A percentile compares a stretch with the other conserved stretches of the same genome.
phyloP scores from a whole-genome alignment of 2,113 vertebrate genomes.

The Ictidomys tridecemlineatus region DNA sequence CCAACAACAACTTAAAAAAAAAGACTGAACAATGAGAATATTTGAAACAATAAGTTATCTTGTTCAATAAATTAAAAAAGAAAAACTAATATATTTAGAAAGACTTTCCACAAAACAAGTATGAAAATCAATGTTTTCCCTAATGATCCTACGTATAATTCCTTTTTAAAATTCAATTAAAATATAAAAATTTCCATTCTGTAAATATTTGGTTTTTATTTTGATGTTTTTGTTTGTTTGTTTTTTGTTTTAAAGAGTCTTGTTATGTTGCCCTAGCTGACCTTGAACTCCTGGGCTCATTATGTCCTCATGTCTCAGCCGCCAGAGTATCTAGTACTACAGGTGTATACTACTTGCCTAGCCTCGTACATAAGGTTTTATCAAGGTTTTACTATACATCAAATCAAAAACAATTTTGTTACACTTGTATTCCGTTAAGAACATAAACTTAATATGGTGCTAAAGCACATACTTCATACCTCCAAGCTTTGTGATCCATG shows the following conservation, averaged over 20 bases:
- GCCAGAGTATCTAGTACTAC: not conserved
- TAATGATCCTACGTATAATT: not conserved
- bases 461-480: not conserved
- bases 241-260: too few species aligned
- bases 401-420: not conserved
- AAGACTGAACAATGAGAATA: not conserved
- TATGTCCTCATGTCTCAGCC: too few species aligned
- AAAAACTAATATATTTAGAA: not conserved
- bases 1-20: too few species aligned
- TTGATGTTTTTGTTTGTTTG: too few species aligned
- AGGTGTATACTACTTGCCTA: not conserved
- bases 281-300: not conserved
- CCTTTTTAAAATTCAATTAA: not conserved
- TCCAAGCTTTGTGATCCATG: not conserved
- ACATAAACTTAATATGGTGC: not conserved
- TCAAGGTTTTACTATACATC: not conserved
- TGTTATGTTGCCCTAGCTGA: not conserved
- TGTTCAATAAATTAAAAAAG: not conserved
- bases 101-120: not conserved
- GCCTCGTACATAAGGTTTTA: not conserved
- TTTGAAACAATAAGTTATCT: not conserved
- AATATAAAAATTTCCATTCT: constrained; percentile 21
- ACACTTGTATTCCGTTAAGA: not conserved
- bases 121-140: not conserved
- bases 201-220: not conserved